A percentile compares a stretch with the other conserved stretches of the same genome.
Conservation (phyloP, 2,888 invertebrate species). For the Meghimatium bilineatum region DNA sequence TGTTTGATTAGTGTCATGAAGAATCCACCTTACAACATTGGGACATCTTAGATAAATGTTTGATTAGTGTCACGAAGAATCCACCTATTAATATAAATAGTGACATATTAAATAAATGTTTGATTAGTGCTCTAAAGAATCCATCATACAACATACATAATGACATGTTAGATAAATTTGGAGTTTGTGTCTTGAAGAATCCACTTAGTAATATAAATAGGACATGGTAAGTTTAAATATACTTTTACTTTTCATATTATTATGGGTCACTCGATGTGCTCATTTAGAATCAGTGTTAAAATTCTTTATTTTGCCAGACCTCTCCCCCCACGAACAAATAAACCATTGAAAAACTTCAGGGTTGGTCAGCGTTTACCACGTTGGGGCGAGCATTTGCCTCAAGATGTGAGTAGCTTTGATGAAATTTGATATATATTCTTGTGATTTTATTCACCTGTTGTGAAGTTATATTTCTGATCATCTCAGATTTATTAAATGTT, state of each 20-base stretch:
- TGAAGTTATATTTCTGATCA: not conserved
- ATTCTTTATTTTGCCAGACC: conserved; percentile 45
- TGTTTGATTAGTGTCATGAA: too few relatives aligned
- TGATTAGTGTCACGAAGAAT: too few relatives aligned
- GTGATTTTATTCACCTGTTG: not conserved
- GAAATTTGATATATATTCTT: not conserved
- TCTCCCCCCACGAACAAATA: conserved; percentile 45
- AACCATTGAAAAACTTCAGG: conserved; percentile 56
- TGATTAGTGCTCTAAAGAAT: too few relatives aligned
- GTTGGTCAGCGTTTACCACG: conserved; percentile 60
- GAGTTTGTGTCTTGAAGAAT: too few relatives aligned
- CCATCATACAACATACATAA: too few relatives aligned
- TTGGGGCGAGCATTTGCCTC: conserved; percentile 70
- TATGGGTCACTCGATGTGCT: not conserved
- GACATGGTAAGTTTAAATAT: not conserved
- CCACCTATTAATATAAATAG: too few relatives aligned
- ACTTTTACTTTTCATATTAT: not conserved
- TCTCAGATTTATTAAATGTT: too few relatives aligned
- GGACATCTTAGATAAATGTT: too few relatives aligned
- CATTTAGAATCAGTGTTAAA: not conserved
- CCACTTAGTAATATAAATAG: too few relatives aligned
- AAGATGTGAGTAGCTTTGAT: conserved; percentile 67
- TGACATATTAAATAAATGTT: too few relatives aligned
- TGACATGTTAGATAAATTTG: too few relatives aligned
- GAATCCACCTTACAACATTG: too few relatives aligned